Evolutionary conservation across 1,140 invertebrate species (phyloP), one percentile per base, ranked within the genome.

Genomic region (Camponotus floridanus): DNA sequence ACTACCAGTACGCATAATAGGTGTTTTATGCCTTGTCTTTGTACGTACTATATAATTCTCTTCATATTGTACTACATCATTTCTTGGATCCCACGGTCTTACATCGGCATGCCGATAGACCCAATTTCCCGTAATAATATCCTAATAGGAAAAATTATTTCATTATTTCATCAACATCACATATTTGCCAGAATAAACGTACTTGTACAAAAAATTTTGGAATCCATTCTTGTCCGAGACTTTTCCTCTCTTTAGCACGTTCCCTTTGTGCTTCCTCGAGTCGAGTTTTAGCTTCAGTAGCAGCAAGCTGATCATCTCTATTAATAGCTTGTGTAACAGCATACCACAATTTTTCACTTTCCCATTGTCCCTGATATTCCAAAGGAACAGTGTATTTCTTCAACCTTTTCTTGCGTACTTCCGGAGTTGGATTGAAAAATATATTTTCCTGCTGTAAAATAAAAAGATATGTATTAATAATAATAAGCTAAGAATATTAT

Each of bases 271-370:
- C 96, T 92, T 99, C 98, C 91, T 99, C 98, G 61, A 99, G 95
- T 65, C 97, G 94, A 5, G 98, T 98, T 95, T 99, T 99, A 90
- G 98, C 98, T 71, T 98, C 97, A 3, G 98, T 99, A 0, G 98
- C 98, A 15, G 96, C 97, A 48, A 96, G 94, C 95, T 97, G 94
- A 95, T 99, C 98, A 86, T 98, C 97, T 36, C 95, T 95, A 9
- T 95, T 93, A 84, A 99, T 98, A 0, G 98, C 98, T 65, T 97
- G 96, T 0, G 98, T 98, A 0, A 99, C 98, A 79, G 97, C 96
- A 15, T 96, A 94, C 98, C 98, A 99, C 3, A 99, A 95, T 89
- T 97, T 96, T 93, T 98, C 98, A 18, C 98, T 99, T 94, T 99
- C 98, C 93, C 96, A 97, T 4, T 97, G 96, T 42, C 96, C 95